Evolutionary conservation across 2,797 vertebrate species (phyloP).

Genomic region (Takifugu ocellatus): DNA sequence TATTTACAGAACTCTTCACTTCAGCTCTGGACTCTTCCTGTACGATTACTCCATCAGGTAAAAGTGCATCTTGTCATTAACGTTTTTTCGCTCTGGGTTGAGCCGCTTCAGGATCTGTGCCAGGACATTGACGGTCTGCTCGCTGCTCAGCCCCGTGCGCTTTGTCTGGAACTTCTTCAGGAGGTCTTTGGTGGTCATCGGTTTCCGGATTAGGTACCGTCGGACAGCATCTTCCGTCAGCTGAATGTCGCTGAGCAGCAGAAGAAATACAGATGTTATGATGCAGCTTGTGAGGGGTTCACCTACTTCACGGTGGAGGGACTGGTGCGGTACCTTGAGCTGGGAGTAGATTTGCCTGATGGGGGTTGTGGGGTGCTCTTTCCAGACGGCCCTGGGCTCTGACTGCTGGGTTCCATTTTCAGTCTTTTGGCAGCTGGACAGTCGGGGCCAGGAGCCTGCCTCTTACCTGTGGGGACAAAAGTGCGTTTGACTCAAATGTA

Average conservation of each 20-base stretch:
- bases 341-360: slow-evolving; percentile 88
- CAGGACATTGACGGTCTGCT: slow-evolving; percentile 91
- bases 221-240: slow-evolving; percentile 89
- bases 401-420: slow-evolving; percentile 81
- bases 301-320: too few species aligned
- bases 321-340: slow-evolving; percentile 74
- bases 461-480: slow-evolving; percentile 70
- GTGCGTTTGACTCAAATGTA: too few species aligned
- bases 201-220: slow-evolving; percentile 89
- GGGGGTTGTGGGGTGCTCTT: slow-evolving; percentile 86
- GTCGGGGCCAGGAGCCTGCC: slow-evolving; percentile 68
- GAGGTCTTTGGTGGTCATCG: slow-evolving; percentile 94
- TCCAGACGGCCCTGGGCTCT: slow-evolving; percentile 82
- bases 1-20: not conserved
- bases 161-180: slow-evolving; percentile 97
- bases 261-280: not conserved
- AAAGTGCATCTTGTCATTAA: slow-evolving; percentile 95
- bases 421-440: slow-evolving; percentile 82
- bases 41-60: slow-evolving; percentile 86
- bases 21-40: not conserved
- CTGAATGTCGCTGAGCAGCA: slow-evolving; percentile 82
- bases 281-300: not conserved
- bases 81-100: slow-evolving; percentile 89
- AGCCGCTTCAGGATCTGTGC: slow-evolving; percentile 94
- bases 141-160: slow-evolving; percentile 90